Percentiles rank a stretch among this genome's conserved stretches.
Conservation (phyloP, 2,113 vertebrate species). For the Lepus americanus region DNA sequence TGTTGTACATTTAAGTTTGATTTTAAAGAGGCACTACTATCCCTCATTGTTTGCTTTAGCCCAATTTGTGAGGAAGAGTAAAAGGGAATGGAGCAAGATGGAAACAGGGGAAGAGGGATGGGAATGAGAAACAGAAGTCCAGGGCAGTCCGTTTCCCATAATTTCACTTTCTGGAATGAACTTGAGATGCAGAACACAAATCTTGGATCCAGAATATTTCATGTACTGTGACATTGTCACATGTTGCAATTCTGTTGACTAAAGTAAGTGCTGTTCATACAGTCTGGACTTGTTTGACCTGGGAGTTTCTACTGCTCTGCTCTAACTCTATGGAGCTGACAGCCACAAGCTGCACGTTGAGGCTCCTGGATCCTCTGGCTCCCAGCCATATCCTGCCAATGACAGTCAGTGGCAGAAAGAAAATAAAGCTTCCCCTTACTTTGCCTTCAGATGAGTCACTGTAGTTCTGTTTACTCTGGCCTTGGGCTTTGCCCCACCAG, state of each 20-base stretch:
- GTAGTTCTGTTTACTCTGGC: background rate
- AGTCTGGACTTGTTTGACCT: too few relatives aligned
- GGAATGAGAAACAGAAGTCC: background rate
- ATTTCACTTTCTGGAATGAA: background rate
- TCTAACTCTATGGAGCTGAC: background rate
- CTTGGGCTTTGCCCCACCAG: background rate
- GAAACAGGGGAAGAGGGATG: background rate
- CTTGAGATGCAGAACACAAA: background rate
- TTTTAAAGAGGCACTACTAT: slow-evolving; percentile 18
- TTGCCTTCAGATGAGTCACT: background rate
- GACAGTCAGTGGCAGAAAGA: background rate
- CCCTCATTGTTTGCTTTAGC: background rate
- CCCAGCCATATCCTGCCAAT: background rate
- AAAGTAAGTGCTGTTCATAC: background rate
- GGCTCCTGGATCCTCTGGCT: background rate
- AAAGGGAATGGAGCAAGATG: background rate
- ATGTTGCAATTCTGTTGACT: background rate
- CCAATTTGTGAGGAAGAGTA: background rate
- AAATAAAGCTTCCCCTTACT: background rate
- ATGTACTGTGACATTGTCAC: background rate
- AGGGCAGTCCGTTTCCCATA: background rate
- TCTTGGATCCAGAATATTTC: background rate
- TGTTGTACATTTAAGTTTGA: background rate
- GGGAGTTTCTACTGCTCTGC: background rate
- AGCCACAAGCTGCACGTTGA: background rate